Percentiles rank a stretch among this genome's conserved stretches.
Evolutionary conservation across 1,140 invertebrate species (phyloP).

Genomic region (Copidosoma floridanum): DNA sequence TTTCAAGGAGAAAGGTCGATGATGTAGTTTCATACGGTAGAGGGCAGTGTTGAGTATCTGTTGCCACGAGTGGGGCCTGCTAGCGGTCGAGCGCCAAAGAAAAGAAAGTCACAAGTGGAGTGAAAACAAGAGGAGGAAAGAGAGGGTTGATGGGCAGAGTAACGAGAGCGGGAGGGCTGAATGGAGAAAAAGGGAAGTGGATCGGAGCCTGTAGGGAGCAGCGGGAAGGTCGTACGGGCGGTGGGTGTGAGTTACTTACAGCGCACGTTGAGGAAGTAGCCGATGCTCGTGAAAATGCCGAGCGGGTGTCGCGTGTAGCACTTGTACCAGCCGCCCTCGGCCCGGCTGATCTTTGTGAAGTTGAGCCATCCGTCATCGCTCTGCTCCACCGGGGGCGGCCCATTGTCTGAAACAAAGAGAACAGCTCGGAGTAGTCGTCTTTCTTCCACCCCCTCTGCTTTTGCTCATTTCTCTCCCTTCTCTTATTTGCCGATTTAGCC

Average conservation of each 20-base stretch:
- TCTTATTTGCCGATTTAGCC: neutral
- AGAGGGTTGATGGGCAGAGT: neutral
- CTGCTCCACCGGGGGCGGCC: conserved; percentile 62
- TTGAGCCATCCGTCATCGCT: conserved; percentile 76
- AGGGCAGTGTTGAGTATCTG: no score
- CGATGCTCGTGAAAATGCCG: conserved; percentile 82
- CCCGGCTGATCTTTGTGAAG: conserved; percentile 72
- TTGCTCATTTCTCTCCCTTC: neutral
- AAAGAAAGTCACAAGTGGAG: no score
- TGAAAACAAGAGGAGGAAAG: neutral
- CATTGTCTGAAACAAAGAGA: conserved; percentile 59
- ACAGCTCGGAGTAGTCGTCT: conserved; percentile 16
- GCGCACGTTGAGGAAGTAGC: conserved; percentile 83
- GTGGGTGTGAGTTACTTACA: conserved; percentile 62
- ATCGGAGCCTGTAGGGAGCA: neutral
- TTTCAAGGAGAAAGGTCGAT: no score
- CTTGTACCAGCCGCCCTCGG: conserved; percentile 86
- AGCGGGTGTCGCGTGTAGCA: conserved; percentile 79
- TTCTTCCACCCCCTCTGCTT: neutral
- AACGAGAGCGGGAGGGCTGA: neutral
- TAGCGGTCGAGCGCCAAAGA: no score
- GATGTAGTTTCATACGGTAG: no score
- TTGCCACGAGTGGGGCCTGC: no score
- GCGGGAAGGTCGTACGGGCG: neutral
- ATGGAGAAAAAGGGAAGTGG: neutral